These are phyloP conservation scores for Stenichneumon culpator DNA, from an alignment of 2,888 invertebrate genomes.

Conservation along the genomic window DNA sequence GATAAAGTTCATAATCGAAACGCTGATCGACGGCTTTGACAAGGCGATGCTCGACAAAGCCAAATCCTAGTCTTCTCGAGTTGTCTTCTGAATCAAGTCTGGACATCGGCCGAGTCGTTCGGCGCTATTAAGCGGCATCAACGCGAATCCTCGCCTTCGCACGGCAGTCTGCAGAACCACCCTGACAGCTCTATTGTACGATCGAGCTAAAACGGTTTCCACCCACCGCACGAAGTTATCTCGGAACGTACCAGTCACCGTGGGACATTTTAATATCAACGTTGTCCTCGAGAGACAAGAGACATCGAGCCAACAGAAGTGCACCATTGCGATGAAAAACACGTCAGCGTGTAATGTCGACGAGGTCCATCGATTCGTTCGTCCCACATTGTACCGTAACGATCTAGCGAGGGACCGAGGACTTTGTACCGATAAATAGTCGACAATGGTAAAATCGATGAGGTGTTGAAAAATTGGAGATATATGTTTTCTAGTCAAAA, in stretches of 20 bases:
- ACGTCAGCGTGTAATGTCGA: not conserved
- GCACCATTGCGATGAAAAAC: slow-evolving; percentile 3
- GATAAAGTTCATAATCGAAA: slow-evolving; percentile 95
- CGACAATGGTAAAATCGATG: not conserved
- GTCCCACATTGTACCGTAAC: slow-evolving; percentile 1
- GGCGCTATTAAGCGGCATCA: not conserved
- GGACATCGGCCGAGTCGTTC: slow-evolving; percentile 24
- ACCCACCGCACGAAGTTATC: slow-evolving; percentile 10
- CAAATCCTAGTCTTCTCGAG: slow-evolving; percentile 69
- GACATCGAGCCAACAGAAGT: not conserved
- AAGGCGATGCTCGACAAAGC: slow-evolving; percentile 81
- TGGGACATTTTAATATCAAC: slow-evolving; percentile 15
- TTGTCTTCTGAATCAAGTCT: slow-evolving; percentile 23
- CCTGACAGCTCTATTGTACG: slow-evolving; percentile 14
- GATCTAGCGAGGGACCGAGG: not conserved
- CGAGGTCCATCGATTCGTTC: not conserved
- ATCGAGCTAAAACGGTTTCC: slow-evolving; percentile 10
- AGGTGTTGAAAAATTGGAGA: not conserved
- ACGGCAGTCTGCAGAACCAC: not conserved
- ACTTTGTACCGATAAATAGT: not conserved
- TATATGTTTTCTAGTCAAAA: slow-evolving; percentile 48
- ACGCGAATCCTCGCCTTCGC: not conserved
- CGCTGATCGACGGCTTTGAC: slow-evolving; percentile 92
- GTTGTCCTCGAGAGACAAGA: not conserved
- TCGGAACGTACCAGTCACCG: not conserved